Evolutionary conservation across 1,140 invertebrate genomes (phyloP).

Genomic region (Diorhabda carinulata): DNA sequence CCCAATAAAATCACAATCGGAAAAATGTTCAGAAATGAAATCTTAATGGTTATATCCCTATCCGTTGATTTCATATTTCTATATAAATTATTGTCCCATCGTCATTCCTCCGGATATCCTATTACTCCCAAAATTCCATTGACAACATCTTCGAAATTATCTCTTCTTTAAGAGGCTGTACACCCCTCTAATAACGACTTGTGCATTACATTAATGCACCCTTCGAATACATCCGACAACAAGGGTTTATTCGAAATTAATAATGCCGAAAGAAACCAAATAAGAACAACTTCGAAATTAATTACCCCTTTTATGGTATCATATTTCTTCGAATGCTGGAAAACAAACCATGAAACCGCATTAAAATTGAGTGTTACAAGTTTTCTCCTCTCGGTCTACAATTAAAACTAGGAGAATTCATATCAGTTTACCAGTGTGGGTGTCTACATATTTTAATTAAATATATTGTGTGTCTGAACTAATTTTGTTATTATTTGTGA

Average conservation of each 20-base stretch:
- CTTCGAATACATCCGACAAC: not conserved
- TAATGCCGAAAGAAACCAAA: not conserved
- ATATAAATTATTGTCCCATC: not conserved
- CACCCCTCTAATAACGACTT: not conserved
- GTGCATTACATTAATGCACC: not conserved
- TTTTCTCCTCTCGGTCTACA: conserved; percentile 8
- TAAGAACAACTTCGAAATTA: conserved; percentile 18
- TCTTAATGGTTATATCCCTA: too few species aligned
- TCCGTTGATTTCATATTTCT: not conserved
- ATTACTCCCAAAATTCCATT: not conserved
- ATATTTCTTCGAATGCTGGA: conserved; percentile 15
- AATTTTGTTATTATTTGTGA: too few species aligned
- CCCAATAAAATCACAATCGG: too few species aligned
- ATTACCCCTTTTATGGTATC: conserved; percentile 25
- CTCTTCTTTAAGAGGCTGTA: not conserved
- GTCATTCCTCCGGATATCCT: not conserved
- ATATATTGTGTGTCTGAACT: too few species aligned
- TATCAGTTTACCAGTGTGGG: not conserved
- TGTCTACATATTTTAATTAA: too few species aligned
- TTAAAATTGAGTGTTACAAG: conserved; percentile 7
- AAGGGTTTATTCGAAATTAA: conserved; percentile 10
- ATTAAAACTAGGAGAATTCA: not conserved
- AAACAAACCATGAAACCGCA: not conserved
- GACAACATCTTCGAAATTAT: not conserved
- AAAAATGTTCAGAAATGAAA: too few species aligned